Conservation (phyloP, 2,797 vertebrate species). For the Karalla daura region DNA sequence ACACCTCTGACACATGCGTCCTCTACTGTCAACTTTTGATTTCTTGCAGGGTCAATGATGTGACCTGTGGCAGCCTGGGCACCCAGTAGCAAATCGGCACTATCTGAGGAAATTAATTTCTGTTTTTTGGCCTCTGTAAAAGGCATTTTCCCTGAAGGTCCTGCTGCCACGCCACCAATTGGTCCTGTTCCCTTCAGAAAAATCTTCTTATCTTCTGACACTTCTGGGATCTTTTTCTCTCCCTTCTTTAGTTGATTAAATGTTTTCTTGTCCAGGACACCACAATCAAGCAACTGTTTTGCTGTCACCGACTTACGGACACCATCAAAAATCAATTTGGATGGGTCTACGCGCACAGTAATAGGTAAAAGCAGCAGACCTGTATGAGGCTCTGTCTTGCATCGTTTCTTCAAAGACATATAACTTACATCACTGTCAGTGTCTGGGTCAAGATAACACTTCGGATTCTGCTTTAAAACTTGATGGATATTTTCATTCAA, state of each 20-base stretch:
- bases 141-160: background rate
- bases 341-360: constrained; percentile 75
- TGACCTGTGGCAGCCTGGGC: background rate
- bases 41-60: background rate
- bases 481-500: constrained; percentile 88
- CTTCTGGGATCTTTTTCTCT: constrained; percentile 83
- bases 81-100: background rate
- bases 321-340: constrained; percentile 69
- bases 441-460: constrained; percentile 90
- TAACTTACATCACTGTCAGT: constrained; percentile 87
- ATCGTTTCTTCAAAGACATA: constrained; percentile 85
- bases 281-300: constrained; percentile 85
- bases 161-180: background rate
- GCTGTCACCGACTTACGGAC: constrained; percentile 84
- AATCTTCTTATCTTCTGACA: constrained; percentile 86
- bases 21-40: background rate
- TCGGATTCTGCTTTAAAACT: constrained; percentile 84
- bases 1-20: background rate
- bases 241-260: constrained; percentile 74
- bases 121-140: background rate
- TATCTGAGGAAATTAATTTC: background rate
- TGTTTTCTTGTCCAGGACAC: constrained; percentile 57
- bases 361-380: constrained; percentile 87
- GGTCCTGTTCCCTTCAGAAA: constrained; percentile 50
- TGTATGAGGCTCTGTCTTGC: constrained; percentile 88